Evolutionary conservation across 2,888 invertebrate genomes (phyloP), one percentile per base, ranked within the genome.

Genomic region (Hemistola chrysoprasaria): DNA sequence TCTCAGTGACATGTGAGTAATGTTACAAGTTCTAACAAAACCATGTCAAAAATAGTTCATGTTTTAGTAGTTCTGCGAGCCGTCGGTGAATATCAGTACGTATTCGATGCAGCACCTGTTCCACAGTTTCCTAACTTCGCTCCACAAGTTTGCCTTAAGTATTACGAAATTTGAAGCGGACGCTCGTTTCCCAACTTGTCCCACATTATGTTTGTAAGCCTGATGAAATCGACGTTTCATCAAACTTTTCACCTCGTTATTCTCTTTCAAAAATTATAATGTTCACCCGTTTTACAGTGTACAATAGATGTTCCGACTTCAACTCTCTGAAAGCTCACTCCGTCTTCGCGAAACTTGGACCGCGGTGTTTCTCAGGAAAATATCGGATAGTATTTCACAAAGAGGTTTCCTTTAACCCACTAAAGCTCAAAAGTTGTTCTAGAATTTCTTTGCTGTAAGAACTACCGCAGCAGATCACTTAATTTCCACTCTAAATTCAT

Each of bases 101-200:
- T 74, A 76, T 80, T 79, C 78, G 65, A 70, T 69, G 77, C 77
- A 73, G 78, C 83, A 84, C 83, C 84, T 82, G 81, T 71, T 71
- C 75, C 60, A 57, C 65, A 74, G 71, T 68, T 69, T 62, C 58
- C 71, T 65, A 80, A 82, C 78, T 83, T 77, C 57, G 55, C 63
- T 66, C 66, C 73, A 59, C 65, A 76, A 83, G 79, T 83, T 84
- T 85, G 67, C 73, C 71, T 77, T 80, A 85, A 84, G 79, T 82
- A 81, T 84, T 81, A 83, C 74, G 69, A 79, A 81, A 79, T 80
- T 80, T 71, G 66, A 71, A 75, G 71, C 75, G 71, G 68, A 73
- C 73, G 65, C 60, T 60, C 51, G 53, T 53, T 60, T 56, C 63
- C 60, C 61, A 65, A 71, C 62, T 74, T 69, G 57, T 64, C 65